phyloP scores from a whole-genome alignment of 1,140 invertebrate genomes.

The Lasioglossum albipes region DNA sequence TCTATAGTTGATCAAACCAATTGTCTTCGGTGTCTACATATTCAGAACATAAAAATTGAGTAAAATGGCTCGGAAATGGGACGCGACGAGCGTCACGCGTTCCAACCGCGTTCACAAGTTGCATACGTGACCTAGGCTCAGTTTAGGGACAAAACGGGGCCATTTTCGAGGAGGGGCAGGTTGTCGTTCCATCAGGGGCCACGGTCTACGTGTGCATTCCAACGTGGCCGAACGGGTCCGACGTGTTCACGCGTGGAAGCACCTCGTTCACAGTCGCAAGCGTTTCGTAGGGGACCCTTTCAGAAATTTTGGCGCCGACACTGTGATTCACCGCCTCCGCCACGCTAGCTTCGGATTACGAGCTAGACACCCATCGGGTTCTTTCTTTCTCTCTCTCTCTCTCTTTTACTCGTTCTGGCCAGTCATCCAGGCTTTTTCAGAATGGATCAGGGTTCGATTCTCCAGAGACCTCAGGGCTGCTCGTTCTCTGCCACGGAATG shows the following conservation, averaged over 20 bases:
- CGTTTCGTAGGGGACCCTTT: conserved; percentile 9
- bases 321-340: conserved; percentile 24
- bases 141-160: not conserved
- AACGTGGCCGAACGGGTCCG: conserved; percentile 11
- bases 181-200: conserved; percentile 8
- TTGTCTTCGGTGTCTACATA: no score
- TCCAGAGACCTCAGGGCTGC: not conserved
- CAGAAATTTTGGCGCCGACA: conserved; percentile 57
- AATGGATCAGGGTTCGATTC: conserved; percentile 2
- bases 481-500: conserved; percentile 2
- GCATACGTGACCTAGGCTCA: conserved; percentile 2
- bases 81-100: conserved; percentile 37
- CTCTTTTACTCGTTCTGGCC: not conserved
- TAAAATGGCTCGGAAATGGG: not conserved
- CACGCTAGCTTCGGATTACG: conserved; percentile 41
- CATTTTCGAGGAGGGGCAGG: not conserved
- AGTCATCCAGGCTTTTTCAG: conserved; percentile 27
- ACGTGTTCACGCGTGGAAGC: conserved; percentile 39
- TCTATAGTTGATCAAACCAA: no score
- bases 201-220: conserved; percentile 21
- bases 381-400: no score
- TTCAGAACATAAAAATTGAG: not conserved
- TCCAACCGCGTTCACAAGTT: not conserved
- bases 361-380: not conserved
- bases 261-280: conserved; percentile 5